Conservation (phyloP, 2,888 invertebrate species). For the Yponomeuta cagnagella region DNA sequence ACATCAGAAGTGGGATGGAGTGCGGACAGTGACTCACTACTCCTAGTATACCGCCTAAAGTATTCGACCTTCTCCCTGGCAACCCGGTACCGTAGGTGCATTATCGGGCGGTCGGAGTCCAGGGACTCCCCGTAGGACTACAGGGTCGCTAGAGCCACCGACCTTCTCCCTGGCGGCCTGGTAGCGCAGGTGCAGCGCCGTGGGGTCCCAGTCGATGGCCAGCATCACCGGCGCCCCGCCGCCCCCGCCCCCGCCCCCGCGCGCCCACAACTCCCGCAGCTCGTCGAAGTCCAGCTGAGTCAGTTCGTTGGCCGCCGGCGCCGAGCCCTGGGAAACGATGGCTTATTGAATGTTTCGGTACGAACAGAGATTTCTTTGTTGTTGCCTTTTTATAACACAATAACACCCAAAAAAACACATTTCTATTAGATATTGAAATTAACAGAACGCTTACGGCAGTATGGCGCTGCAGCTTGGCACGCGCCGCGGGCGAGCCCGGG, state of each 20-base stretch:
- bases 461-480: conserved; percentile 45
- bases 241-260: conserved; percentile 12
- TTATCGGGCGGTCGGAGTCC: too few species aligned
- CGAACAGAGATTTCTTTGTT: neutral
- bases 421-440: neutral
- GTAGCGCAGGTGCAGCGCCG: conserved; percentile 92
- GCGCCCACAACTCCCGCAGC: conserved; percentile 22
- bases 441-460: conserved; percentile 23
- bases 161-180: conserved; percentile 86
- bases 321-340: conserved; percentile 19
- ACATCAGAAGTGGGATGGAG: too few species aligned
- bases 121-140: too few species aligned
- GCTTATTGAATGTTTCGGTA: too few species aligned
- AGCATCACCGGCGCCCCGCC: conserved; percentile 48
- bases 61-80: too few species aligned
- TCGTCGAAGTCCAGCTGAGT: conserved; percentile 28
- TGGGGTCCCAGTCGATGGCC: conserved; percentile 96
- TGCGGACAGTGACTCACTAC: too few species aligned
- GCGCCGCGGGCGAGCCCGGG: conserved; percentile 16
- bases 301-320: conserved; percentile 23
- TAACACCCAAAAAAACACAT: too few species aligned
- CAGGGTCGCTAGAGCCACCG: neutral
- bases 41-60: too few species aligned
- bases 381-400: neutral
- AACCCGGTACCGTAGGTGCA: too few species aligned